Evolutionary conservation across 2,113 vertebrate species (phyloP).

Genomic region (Miniopterus natalensis): DNA sequence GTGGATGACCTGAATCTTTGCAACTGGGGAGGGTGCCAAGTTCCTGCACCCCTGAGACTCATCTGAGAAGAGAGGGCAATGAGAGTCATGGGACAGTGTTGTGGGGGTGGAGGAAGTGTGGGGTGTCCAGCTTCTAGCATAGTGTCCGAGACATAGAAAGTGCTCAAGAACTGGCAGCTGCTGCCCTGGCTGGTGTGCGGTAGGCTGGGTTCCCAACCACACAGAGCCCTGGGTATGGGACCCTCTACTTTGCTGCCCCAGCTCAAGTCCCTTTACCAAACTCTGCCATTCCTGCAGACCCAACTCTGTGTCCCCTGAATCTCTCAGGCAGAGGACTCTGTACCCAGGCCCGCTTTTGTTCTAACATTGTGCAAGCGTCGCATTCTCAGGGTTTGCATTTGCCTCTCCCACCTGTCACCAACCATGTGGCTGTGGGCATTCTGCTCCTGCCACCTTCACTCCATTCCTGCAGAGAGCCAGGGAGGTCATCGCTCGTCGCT

Average conservation of each 20-base stretch:
- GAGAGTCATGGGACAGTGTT: too few relatives aligned
- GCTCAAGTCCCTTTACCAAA: not conserved
- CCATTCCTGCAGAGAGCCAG: not conserved
- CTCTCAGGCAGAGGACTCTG: too few relatives aligned
- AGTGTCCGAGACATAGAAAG: accelerated
- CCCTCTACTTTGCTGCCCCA: accelerated
- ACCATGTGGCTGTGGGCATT: too few relatives aligned
- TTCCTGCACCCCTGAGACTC: not conserved
- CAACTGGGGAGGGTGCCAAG: not conserved
- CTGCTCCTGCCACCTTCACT: not conserved
- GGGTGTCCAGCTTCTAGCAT: not conserved
- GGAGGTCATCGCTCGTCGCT: not conserved
- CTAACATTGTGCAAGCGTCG: not conserved
- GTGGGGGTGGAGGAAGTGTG: not conserved
- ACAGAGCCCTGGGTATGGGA: accelerated
- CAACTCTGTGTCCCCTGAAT: not conserved
- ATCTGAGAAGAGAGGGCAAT: not conserved
- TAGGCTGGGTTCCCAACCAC: not conserved
- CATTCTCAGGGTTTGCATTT: not conserved
- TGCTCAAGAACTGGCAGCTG: accelerated
- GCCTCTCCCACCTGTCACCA: not conserved
- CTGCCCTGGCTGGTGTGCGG: not conserved
- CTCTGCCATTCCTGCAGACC: not conserved
- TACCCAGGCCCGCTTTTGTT: not conserved
- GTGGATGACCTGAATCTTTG: too few relatives aligned